Evolutionary conservation across 2,888 invertebrate genomes (phyloP).

Genomic region (Myopa testacea): DNA sequence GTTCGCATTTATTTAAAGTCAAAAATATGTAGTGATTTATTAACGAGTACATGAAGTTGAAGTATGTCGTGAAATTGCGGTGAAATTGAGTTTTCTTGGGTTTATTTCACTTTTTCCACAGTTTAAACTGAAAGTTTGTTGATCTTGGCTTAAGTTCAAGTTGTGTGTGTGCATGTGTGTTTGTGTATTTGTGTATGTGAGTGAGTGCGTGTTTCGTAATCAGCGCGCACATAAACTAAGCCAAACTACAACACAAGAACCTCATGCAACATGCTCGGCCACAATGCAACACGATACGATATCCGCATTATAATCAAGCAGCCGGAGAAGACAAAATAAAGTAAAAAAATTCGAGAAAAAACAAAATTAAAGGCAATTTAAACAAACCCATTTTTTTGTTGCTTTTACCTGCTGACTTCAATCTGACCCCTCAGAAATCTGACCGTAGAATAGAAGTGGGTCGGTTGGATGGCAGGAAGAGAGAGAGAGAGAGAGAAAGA

Average conservation of each 20-base stretch:
- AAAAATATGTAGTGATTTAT: no score
- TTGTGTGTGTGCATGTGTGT: background rate
- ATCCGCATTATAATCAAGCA: conserved; percentile 37
- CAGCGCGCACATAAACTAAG: conserved; percentile 40
- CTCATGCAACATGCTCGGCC: conserved; percentile 18
- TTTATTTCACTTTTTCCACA: background rate
- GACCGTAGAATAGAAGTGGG: background rate
- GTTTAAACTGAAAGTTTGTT: background rate
- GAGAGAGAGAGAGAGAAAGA: background rate
- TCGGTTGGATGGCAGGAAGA: background rate
- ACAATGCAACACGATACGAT: conserved; percentile 17
- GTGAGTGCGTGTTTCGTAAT: conserved; percentile 35
- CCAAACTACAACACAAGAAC: conserved; percentile 15
- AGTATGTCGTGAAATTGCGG: no score
- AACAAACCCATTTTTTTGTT: conserved; percentile 6
- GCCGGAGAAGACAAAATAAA: background rate
- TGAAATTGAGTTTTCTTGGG: no score
- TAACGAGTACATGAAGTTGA: no score
- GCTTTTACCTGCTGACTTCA: background rate
- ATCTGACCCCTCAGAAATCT: conserved; percentile 11
- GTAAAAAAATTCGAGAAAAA: background rate
- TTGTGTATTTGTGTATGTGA: background rate
- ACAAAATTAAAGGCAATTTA: conserved; percentile 13
- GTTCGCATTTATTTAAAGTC: no score
- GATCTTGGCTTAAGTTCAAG: background rate